Conservation (phyloP, 2,113 vertebrate genomes). For the Prunella fulvescens region DNA sequence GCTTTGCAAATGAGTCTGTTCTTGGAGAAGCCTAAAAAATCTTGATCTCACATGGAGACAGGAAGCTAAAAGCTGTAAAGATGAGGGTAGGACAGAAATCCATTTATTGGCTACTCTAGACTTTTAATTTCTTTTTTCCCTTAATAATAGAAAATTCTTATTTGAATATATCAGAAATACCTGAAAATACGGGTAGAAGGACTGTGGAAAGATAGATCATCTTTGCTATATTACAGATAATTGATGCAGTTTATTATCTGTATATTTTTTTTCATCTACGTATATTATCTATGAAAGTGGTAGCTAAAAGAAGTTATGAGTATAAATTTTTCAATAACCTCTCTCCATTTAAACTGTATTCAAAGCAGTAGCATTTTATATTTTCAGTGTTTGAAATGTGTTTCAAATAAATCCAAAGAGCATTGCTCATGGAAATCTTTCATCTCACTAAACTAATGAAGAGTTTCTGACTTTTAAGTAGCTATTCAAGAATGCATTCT, state of each 20-base stretch:
- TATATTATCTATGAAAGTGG: background rate
- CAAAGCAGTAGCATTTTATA: background rate
- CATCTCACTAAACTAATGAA: background rate
- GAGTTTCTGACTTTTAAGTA: constrained; percentile 8
- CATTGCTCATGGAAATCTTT: background rate
- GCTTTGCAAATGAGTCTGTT: background rate
- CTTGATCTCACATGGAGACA: background rate
- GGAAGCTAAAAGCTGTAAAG: background rate
- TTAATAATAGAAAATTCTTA: background rate
- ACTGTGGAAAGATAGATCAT: background rate
- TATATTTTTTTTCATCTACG: background rate
- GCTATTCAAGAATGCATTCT: background rate
- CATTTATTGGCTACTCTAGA: background rate
- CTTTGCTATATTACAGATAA: background rate
- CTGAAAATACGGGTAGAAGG: background rate
- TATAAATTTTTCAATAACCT: background rate
- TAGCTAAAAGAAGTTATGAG: background rate
- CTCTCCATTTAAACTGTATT: background rate
- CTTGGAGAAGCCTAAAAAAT: background rate
- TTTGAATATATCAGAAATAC: background rate
- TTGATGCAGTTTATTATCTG: background rate
- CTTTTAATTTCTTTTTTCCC: background rate
- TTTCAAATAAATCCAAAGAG: background rate
- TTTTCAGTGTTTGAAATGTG: background rate
- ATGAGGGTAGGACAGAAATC: background rate